These are phyloP conservation scores for Siderastrea radians DNA, from an alignment of 92 coral and sea anemone species.

Conservation along the genomic window DNA sequence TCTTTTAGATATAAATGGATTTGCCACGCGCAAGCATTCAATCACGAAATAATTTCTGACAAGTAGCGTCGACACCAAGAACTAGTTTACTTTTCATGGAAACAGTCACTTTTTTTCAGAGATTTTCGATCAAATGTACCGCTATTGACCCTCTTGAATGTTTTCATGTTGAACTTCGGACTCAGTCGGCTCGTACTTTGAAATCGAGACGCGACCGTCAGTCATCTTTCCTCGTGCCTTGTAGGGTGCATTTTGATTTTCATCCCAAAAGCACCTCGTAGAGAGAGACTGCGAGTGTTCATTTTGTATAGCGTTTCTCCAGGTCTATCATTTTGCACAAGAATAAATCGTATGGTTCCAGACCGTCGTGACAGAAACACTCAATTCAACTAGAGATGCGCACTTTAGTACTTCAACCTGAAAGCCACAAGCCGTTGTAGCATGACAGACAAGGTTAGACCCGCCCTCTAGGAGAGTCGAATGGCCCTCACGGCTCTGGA, in stretches of 20 bases:
- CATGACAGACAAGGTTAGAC: too few species aligned
- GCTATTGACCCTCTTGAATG: neutral
- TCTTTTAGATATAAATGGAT: neutral
- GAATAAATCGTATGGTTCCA: too few species aligned
- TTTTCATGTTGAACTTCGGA: slow-evolving; percentile 13
- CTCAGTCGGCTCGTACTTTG: neutral
- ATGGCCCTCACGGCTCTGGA: too few species aligned
- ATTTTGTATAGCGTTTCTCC: too few species aligned
- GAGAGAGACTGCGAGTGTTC: too few species aligned
- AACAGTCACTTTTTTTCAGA: neutral
- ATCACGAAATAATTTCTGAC: neutral
- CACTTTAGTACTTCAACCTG: too few species aligned
- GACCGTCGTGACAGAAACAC: too few species aligned
- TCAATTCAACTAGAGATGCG: too few species aligned
- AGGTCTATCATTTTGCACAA: too few species aligned
- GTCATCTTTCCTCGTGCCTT: neutral
- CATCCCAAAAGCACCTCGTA: neutral
- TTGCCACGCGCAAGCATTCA: neutral
- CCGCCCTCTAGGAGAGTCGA: too few species aligned
- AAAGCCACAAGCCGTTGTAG: too few species aligned
- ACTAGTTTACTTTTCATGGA: neutral
- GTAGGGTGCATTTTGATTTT: neutral
- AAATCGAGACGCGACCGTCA: neutral
- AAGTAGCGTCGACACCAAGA: neutral
- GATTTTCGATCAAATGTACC: neutral